These are phyloP conservation scores for Physeter macrocephalus DNA, from an alignment of 2,113 vertebrate genomes.

Conservation along the genomic window DNA sequence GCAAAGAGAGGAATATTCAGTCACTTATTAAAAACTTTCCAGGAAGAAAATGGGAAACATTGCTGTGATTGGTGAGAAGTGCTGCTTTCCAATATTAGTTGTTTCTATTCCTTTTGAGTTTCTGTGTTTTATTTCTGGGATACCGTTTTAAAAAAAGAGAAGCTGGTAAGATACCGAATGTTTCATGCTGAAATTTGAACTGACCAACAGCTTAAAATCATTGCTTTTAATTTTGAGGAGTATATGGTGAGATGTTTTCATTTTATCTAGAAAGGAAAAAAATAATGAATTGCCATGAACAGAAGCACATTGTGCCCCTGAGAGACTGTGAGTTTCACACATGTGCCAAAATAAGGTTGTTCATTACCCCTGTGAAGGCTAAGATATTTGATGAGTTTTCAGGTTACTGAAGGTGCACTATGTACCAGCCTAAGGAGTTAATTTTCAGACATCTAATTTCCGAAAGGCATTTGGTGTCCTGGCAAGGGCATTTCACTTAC, in stretches of 20 bases:
- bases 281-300: background rate
- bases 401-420: background rate
- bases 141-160: background rate
- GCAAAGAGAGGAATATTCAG: background rate
- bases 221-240: slow-evolving; percentile 33
- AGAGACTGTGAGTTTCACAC: background rate
- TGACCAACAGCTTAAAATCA: background rate
- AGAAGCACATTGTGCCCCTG: background rate
- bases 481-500: background rate
- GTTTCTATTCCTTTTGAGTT: slow-evolving; percentile 5
- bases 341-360: background rate
- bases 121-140: background rate
- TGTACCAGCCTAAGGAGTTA: background rate
- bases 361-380: background rate
- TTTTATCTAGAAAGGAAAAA: slow-evolving; percentile 16
- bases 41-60: background rate
- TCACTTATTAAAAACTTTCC: background rate
- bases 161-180: background rate
- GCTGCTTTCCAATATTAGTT: background rate
- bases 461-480: background rate
- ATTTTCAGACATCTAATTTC: background rate
- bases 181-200: background rate
- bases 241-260: background rate
- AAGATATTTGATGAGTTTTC: background rate
- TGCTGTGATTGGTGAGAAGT: background rate